Conservation (phyloP, 53 echinoderm and acorn worm genomes). For the Holothuria scabra region DNA sequence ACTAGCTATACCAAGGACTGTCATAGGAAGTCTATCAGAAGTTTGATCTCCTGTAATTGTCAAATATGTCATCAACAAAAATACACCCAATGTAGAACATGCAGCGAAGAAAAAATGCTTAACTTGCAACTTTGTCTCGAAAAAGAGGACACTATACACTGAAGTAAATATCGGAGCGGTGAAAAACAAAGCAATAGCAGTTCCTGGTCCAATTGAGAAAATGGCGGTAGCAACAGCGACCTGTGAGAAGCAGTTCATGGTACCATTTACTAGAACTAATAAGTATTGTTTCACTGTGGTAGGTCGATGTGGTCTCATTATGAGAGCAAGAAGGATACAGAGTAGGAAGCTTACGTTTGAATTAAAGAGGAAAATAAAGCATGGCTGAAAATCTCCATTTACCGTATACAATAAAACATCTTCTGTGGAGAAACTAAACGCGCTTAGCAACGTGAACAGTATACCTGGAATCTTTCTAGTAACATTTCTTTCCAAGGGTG, state of each 20-base stretch:
- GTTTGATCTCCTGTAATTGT: too few species aligned
- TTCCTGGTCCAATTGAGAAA: conserved; percentile 23
- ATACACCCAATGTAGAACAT: conserved; percentile 4
- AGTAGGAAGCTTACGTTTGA: too few species aligned
- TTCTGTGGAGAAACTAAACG: too few species aligned
- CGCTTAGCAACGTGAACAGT: too few species aligned
- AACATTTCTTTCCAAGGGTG: too few species aligned
- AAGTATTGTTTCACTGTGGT: background rate
- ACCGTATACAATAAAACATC: too few species aligned
- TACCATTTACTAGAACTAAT: background rate
- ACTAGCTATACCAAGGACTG: background rate
- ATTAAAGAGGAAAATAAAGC: too few species aligned
- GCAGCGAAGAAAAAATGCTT: background rate
- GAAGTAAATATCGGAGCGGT: background rate
- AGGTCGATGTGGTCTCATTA: background rate
- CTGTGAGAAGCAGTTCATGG: background rate
- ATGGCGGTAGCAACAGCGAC: background rate
- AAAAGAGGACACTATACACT: background rate
- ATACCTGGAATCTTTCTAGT: too few species aligned
- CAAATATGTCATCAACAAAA: too few species aligned
- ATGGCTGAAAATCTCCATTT: too few species aligned
- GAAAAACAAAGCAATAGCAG: conserved; percentile 21
- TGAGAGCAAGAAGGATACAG: background rate
- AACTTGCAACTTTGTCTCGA: background rate
- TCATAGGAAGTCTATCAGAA: too few species aligned